phyloP scores from a whole-genome alignment of 2,797 vertebrate species.

The Enteromius radiatus region DNA sequence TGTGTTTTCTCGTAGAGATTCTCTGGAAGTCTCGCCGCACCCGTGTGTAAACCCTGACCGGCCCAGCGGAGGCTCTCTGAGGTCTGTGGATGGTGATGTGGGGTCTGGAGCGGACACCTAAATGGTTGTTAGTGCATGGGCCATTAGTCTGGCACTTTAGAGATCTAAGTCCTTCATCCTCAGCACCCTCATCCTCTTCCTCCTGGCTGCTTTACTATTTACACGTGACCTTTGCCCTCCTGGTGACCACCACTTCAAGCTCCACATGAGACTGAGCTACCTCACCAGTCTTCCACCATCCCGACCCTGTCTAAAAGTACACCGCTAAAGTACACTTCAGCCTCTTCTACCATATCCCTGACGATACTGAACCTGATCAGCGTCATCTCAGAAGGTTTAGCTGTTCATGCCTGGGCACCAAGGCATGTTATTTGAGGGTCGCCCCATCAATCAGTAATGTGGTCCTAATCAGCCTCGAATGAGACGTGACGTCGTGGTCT shows the following conservation, averaged over 20 bases:
- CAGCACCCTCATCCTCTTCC: constrained; percentile 65
- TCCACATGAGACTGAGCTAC: constrained; percentile 78
- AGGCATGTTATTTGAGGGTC: constrained; percentile 28
- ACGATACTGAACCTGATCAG: constrained; percentile 42
- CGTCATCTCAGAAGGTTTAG: constrained; percentile 45
- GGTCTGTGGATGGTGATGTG: constrained; percentile 29
- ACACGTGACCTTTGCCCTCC: constrained; percentile 48
- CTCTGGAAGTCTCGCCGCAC: constrained; percentile 73
- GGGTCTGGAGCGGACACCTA: constrained; percentile 37
- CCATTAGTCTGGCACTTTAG: constrained; percentile 62
- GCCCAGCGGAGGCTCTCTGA: constrained; percentile 51
- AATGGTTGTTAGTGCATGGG: constrained; percentile 62
- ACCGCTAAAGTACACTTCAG: constrained; percentile 29
- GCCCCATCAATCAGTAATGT: constrained; percentile 19
- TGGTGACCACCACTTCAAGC: constrained; percentile 44
- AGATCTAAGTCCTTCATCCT: constrained; percentile 72
- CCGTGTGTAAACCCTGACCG: constrained; percentile 76
- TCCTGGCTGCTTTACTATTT: constrained; percentile 62
- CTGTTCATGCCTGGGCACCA: constrained; percentile 34
- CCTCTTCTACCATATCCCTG: constrained; percentile 47
- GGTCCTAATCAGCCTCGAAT: constrained; percentile 8
- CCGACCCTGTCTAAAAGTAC: constrained; percentile 45
- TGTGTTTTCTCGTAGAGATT: constrained; percentile 76
- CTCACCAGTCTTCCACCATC: constrained; percentile 75
- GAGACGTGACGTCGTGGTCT: not conserved